A percentile compares a stretch with the other conserved stretches of the same genome.
Conservation (phyloP, 2,888 invertebrate genomes). For the Ennomos erosarius region DNA sequence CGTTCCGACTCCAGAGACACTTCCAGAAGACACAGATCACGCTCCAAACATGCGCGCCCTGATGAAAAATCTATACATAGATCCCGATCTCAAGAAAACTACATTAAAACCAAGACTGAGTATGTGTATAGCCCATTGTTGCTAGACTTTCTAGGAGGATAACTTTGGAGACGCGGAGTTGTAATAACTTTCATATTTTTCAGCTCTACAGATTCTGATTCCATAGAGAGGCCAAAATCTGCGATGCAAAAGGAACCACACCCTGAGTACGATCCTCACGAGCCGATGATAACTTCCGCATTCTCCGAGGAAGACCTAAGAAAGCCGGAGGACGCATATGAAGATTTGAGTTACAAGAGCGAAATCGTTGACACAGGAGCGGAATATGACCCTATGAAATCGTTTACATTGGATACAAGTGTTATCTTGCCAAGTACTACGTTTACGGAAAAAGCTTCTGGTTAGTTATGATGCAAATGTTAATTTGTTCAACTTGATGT, state of each 20-base stretch:
- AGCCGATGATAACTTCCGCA: slow-evolving; percentile 81
- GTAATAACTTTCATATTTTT: slow-evolving; percentile 24
- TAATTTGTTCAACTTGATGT: background rate
- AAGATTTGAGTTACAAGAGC: slow-evolving; percentile 63
- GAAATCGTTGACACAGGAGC: slow-evolving; percentile 62
- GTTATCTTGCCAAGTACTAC: slow-evolving; percentile 55
- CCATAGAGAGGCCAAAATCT: slow-evolving; percentile 77
- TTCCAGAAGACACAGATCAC: slow-evolving; percentile 45
- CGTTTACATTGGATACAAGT: slow-evolving; percentile 62
- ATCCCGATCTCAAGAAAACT: slow-evolving; percentile 73
- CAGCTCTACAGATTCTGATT: slow-evolving; percentile 79
- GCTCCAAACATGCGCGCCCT: slow-evolving; percentile 54
- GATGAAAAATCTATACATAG: slow-evolving; percentile 66
- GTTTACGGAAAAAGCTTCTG: slow-evolving; percentile 63
- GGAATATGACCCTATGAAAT: slow-evolving; percentile 65
- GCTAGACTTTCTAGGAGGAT: background rate
- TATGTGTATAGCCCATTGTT: slow-evolving; percentile 47
- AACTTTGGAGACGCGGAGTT: background rate
- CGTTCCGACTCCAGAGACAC: slow-evolving; percentile 51
- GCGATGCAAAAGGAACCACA: slow-evolving; percentile 77
- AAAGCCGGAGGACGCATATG: slow-evolving; percentile 76
- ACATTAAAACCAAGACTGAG: slow-evolving; percentile 73
- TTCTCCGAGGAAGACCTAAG: slow-evolving; percentile 78
- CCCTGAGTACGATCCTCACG: slow-evolving; percentile 80
- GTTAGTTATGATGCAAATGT: slow-evolving; percentile 41